A percentile compares a stretch with the other conserved stretches of the same genome.
These are phyloP conservation scores for Macropus fuliginosus DNA, from an alignment of 2,797 vertebrate species.

Conservation along the genomic window DNA sequence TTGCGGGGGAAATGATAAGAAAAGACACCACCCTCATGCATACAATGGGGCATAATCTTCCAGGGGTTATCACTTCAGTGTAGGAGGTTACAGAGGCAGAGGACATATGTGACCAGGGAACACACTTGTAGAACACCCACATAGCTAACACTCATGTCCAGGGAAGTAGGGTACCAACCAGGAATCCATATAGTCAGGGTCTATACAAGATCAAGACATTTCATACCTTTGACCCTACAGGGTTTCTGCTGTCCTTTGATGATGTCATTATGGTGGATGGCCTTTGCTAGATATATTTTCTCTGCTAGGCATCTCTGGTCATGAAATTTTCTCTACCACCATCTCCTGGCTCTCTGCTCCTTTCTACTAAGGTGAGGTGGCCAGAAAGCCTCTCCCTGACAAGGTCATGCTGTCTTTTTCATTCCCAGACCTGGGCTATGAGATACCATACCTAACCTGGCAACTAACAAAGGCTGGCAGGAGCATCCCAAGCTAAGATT, in stretches of 20 bases:
- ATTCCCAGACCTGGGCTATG: background rate
- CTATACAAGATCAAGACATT: background rate
- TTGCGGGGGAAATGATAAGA: background rate
- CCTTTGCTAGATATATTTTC: background rate
- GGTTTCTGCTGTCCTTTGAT: background rate
- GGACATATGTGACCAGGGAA: background rate
- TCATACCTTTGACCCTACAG: background rate
- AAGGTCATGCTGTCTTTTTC: background rate
- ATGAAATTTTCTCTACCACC: background rate
- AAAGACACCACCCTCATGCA: background rate
- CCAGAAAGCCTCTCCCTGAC: background rate
- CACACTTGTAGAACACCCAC: background rate
- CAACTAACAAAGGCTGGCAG: background rate
- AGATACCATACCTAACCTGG: background rate
- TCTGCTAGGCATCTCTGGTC: background rate
- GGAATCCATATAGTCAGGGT: background rate
- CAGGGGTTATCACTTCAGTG: background rate
- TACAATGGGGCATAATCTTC: background rate
- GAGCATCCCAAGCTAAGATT: background rate
- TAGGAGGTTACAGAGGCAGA: background rate
- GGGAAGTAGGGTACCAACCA: background rate
- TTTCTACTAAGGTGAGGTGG: background rate
- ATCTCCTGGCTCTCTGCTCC: background rate
- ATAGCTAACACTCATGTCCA: background rate
- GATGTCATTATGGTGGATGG: background rate